A percentile compares a stretch with the other conserved stretches of the same genome.
phyloP scores from a whole-genome alignment of 2,113 vertebrate genomes.

The Cinclus mexicanus region DNA sequence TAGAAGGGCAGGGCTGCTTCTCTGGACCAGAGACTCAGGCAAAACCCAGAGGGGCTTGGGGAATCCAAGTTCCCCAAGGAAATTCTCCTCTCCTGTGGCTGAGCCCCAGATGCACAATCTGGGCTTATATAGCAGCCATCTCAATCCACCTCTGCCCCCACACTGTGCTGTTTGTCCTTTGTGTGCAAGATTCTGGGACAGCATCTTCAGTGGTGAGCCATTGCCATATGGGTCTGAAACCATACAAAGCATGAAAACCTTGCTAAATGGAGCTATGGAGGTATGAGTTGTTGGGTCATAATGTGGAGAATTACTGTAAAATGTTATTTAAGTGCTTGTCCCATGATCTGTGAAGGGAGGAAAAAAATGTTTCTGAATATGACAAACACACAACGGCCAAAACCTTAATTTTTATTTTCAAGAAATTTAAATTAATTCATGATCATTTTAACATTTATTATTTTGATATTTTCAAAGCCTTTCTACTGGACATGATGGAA shows the following conservation, averaged over 20 bases:
- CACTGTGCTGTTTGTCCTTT: background rate
- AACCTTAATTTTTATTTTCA: background rate
- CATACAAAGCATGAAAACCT: background rate
- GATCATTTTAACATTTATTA: background rate
- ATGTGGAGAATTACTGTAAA: background rate
- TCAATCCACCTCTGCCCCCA: background rate
- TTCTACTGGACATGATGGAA: background rate
- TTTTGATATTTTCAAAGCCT: background rate
- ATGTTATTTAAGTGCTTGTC: background rate
- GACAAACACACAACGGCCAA: background rate
- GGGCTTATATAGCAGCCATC: background rate
- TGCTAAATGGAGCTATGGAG: background rate
- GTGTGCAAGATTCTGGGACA: too few relatives aligned
- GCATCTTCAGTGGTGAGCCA: background rate
- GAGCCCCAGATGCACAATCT: background rate
- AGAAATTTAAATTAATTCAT: background rate
- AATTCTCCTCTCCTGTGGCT: accelerated
- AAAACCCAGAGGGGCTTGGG: accelerated
- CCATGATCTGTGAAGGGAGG: accelerated
- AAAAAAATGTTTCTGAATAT: background rate
- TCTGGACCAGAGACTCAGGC: background rate
- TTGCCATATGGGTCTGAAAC: background rate
- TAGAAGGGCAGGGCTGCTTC: background rate
- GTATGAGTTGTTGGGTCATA: background rate
- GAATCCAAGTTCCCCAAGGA: background rate